These are phyloP conservation scores for Phyllotreta striolata DNA, from an alignment of 2,888 invertebrate species.

Conservation along the genomic window DNA sequence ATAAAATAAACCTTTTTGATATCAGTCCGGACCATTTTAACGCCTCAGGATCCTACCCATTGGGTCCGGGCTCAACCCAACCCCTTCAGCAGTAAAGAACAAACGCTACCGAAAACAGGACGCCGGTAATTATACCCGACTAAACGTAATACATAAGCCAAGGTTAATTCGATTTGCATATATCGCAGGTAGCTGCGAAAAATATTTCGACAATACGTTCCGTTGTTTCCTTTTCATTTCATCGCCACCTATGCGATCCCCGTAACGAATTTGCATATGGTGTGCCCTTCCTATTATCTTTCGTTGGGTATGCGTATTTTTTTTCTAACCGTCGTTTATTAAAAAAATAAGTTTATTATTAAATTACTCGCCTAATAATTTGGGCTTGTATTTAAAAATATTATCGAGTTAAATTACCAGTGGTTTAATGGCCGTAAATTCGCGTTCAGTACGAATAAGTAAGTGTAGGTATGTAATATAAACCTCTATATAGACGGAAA, in stretches of 20 bases:
- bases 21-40: conserved; percentile 21
- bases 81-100: conserved; percentile 35
- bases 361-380: too few relatives aligned
- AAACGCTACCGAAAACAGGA: conserved; percentile 37
- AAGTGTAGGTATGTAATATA: too few relatives aligned
- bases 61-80: conserved; percentile 17
- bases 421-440: too few relatives aligned
- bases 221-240: conserved; percentile 54
- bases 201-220: conserved; percentile 48
- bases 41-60: conserved; percentile 22
- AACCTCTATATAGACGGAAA: too few relatives aligned
- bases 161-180: conserved; percentile 57
- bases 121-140: conserved; percentile 52
- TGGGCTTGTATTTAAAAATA: too few relatives aligned
- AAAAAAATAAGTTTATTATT: too few relatives aligned
- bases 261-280: conserved; percentile 59
- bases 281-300: conserved; percentile 21
- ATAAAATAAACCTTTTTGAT: not conserved
- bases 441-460: too few relatives aligned
- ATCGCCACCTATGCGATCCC: conserved; percentile 55
- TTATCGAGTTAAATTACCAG: too few relatives aligned
- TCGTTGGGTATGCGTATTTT: too few relatives aligned
- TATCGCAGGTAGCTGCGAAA: conserved; percentile 49
- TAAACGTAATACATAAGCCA: conserved; percentile 31
- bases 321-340: too few relatives aligned